Base-by-base conservation (phyloP, 2,797 vertebrate genomes). In the Hydrolagus colliei region DNA sequence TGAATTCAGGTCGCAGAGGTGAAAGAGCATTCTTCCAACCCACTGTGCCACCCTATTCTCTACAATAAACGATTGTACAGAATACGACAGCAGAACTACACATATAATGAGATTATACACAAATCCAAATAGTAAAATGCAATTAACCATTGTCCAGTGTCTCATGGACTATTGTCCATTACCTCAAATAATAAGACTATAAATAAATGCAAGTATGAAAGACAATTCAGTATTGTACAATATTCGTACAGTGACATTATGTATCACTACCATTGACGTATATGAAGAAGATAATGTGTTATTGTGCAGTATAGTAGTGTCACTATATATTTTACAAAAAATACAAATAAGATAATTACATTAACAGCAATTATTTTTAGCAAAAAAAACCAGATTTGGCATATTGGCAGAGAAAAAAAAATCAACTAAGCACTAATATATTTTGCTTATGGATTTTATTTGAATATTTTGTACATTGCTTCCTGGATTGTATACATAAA, bases 1-100 rank as follows among this genome's bases (percentile, higher is more conserved):
- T 82, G 63, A 82, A 67, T 63, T 75, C 65, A 80, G 65, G 27
- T 80, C 67, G 22, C 78, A 82, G 78, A 82, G 27, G 78, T 82
- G 78, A 82, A 82, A 82, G 63, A 63, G 35, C 78, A 35, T 27
- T 67, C 62, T 35, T 82, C 35, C n/a, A 35, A 82, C 78, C 62
- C 62, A 82, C 78, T 82, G 32, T 82, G 78, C 62, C 63, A 82
- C 78, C 27, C 62, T 9, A 20, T 20, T 16, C 35, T 8, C 63
- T 82, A 82, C 62, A 67, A 82, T 82, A 27, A 82, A 35, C 78
- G 32, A 82, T 63, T 82, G 78, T 82, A 14, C 78, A 35, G 13
- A 14, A 27, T 32, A 32, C 9, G 16, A 82, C 62, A 80, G n/a
- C 61, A 77, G 67, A 22, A 67, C 63, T 18, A 63, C 67, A 82